Percentiles rank a stretch among this genome's conserved stretches.
Evolutionary conservation across 2,888 invertebrate species (phyloP).

Genomic region (Apamea anceps): DNA sequence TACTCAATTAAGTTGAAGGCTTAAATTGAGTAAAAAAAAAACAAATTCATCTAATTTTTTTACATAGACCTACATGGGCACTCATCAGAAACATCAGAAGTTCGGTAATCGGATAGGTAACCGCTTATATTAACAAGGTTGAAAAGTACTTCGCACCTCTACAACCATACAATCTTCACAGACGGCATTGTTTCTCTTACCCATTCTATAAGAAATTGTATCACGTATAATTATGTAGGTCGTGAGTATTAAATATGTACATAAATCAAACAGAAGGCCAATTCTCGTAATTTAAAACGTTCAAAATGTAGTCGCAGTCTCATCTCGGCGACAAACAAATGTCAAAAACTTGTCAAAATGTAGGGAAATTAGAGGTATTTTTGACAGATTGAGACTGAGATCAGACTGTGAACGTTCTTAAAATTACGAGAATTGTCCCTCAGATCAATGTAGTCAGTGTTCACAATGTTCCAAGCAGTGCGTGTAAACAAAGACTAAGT

Average conservation of each 20-base stretch:
- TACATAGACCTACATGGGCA: not conserved
- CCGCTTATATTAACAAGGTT: not conserved
- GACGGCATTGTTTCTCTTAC: not conserved
- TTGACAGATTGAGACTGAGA: too few species aligned
- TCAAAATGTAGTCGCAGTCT: too few species aligned
- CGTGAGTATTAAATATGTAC: not conserved
- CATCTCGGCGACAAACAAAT: too few species aligned
- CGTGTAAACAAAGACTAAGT: slow-evolving; percentile 4
- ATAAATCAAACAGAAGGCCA: not conserved
- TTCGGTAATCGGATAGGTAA: not conserved
- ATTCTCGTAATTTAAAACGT: too few species aligned
- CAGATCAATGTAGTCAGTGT: not conserved
- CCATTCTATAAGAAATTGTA: not conserved
- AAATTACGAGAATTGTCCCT: too few species aligned
- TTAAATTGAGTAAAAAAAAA: not conserved
- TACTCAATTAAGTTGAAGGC: too few species aligned
- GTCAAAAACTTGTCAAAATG: too few species aligned
- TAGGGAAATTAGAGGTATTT: too few species aligned
- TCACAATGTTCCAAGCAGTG: not conserved
- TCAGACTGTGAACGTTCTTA: too few species aligned
- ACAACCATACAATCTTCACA: not conserved
- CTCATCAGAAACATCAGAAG: not conserved
- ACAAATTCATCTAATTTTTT: not conserved
- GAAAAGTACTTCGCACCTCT: not conserved
- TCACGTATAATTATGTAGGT: not conserved